Evolutionary conservation across 2,888 invertebrate genomes (phyloP).

Genomic region (Heliothis peltigera): DNA sequence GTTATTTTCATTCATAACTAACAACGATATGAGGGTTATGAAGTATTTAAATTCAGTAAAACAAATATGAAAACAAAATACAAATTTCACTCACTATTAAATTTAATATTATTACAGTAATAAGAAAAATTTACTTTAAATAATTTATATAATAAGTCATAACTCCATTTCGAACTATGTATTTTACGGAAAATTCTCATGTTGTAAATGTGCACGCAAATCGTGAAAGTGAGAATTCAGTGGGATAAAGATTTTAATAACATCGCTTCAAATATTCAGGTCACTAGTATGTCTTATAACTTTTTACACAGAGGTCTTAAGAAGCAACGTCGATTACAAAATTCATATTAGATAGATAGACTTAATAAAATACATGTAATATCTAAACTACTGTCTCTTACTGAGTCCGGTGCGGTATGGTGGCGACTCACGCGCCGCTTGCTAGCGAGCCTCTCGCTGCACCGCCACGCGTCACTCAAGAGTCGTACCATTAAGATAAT

Average conservation of each 20-base stretch:
- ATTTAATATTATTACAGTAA: constrained; percentile 89
- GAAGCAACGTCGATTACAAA: constrained; percentile 90
- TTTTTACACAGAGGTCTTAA: constrained; percentile 89
- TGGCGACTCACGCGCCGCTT: constrained; percentile 34
- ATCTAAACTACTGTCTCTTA: constrained; percentile 86
- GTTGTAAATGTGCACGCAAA: constrained; percentile 86
- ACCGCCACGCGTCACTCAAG: constrained; percentile 70
- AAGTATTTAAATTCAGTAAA: constrained; percentile 90
- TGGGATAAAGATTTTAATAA: constrained; percentile 85
- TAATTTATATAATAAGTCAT: constrained; percentile 87
- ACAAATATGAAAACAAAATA: constrained; percentile 89
- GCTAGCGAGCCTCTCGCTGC: constrained; percentile 46
- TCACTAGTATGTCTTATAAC: constrained; percentile 89
- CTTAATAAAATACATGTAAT: constrained; percentile 89
- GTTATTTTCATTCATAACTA: constrained; percentile 90
- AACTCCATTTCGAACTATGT: constrained; percentile 86
- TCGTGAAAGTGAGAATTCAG: constrained; percentile 88
- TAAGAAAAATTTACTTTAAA: constrained; percentile 87
- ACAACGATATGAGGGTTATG: constrained; percentile 90
- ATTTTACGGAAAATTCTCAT: constrained; percentile 83
- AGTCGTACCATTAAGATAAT: constrained; percentile 87
- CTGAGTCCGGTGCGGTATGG: constrained; percentile 65
- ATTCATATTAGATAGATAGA: constrained; percentile 87
- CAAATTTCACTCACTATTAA: constrained; percentile 90
- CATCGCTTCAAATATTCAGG: constrained; percentile 89